Evolutionary conservation across 2,888 invertebrate species (phyloP), one percentile per base, ranked within the genome.

Genomic region (Omphaloscelis lunosa): DNA sequence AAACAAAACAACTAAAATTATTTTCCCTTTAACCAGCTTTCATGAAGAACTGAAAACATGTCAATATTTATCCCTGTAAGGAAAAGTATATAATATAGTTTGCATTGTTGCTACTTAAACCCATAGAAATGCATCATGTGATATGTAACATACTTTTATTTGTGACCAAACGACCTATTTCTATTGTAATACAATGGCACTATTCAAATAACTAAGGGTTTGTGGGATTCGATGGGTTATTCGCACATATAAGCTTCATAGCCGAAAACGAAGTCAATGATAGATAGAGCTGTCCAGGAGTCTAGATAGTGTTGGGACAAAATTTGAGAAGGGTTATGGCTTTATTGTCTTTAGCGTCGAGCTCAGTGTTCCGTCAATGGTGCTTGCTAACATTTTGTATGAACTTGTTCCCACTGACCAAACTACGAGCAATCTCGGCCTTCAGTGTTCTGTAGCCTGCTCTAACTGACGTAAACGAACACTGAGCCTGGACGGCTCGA

Each of bases 121-220:
- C 65, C 65, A 65, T 76, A 80, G 20, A 65, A 80, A 53, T 80
- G 63, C 29, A 3, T 17, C 34, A 20, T 73, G 27, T 23, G 51
- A 12, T 51, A 29, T 34, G 51, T 23, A 29, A 61, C 20, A 45
- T 53, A 23, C 29, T 75, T 51, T 68, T 39, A 58, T 27, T 27
- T 34, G 45, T 72, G 45, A 15, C 17, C 3, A 0, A 7, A 34
- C 5, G 15, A 34, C 20, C 34, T 63, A 34, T 48, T 48, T 65
- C 5, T 29, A 5, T 29, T 76, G 23, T 11, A 68, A 72, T 56
- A 29, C 6, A 17, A 9, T 68, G 8, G 23, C 23, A 5, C n/a
- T 4, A 17, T 67, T 41, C 2, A 72, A 72, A 41, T 9, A 68
- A n/a, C 29, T n/a, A 73, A 45, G 56, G 48, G 34, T 34, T 15